Evolutionary conservation across 1,140 invertebrate species (phyloP).

Genomic region (Xylocopa sonorina): DNA sequence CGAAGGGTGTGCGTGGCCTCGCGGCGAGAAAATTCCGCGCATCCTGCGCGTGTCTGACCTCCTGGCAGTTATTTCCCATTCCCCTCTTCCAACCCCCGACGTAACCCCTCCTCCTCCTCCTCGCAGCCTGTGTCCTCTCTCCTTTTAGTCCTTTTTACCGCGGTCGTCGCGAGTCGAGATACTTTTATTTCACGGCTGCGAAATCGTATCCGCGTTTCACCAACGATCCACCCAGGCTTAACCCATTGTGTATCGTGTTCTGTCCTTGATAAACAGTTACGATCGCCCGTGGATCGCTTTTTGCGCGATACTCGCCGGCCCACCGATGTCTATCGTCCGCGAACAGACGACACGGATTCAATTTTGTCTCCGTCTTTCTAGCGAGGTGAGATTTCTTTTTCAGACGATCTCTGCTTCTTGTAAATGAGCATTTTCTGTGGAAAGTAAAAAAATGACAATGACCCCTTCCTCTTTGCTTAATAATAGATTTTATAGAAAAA

Average conservation of each 20-base stretch:
- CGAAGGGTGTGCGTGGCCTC: constrained; percentile 55
- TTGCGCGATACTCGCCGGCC: constrained; percentile 35
- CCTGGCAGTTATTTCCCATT: constrained; percentile 44
- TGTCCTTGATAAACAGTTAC: constrained; percentile 52
- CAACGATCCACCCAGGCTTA: constrained; percentile 34
- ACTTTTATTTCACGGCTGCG: constrained; percentile 54
- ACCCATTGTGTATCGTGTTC: constrained; percentile 30
- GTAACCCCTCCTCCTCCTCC: too few relatives aligned
- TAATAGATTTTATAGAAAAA: background rate
- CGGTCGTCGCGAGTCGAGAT: constrained; percentile 34
- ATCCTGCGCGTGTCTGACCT: constrained; percentile 74
- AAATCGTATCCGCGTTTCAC: constrained; percentile 15
- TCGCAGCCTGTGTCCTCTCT: constrained; percentile 1
- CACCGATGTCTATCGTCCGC: background rate
- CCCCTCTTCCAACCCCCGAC: background rate
- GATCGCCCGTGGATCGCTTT: constrained; percentile 41
- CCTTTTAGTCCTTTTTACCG: constrained; percentile 33
- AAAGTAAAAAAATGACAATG: too few relatives aligned
- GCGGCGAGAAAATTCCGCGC: constrained; percentile 64
- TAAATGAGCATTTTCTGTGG: too few relatives aligned
- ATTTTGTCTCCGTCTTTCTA: background rate
- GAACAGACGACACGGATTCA: background rate
- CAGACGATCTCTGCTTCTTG: too few relatives aligned
- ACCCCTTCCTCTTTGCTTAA: too few relatives aligned
- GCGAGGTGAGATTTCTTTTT: background rate